A percentile compares a stretch with the other conserved stretches of the same genome.
Conservation (phyloP, 2,113 vertebrate species). For the Carlito syrichta region DNA sequence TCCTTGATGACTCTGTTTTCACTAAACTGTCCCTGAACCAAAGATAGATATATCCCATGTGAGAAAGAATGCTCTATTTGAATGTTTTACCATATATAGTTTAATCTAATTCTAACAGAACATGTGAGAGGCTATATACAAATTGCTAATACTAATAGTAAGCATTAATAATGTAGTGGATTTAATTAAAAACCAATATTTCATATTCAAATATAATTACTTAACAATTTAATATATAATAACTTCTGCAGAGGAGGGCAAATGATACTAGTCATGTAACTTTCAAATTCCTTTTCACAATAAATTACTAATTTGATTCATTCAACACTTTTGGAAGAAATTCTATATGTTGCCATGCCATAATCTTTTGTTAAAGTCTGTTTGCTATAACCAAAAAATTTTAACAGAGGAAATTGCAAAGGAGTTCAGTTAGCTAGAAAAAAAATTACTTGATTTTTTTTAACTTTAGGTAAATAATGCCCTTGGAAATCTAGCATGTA, state of each 20-base stretch:
- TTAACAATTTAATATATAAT: conserved; percentile 12
- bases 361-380: neutral
- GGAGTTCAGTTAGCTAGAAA: neutral
- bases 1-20: neutral
- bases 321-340: neutral
- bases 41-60: neutral
- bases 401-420: neutral
- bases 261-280: neutral
- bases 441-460: neutral
- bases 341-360: neutral
- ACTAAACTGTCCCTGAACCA: neutral
- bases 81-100: neutral
- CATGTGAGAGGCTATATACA: neutral
- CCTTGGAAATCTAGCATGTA: neutral
- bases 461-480: neutral
- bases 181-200: conserved; percentile 28
- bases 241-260: neutral
- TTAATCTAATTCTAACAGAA: conserved; percentile 14
- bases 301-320: conserved; percentile 10
- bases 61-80: neutral
- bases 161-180: conserved; percentile 10
- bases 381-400: neutral
- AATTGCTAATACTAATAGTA: neutral
- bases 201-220: neutral
- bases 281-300: neutral